Evolutionary conservation across 2,888 invertebrate species (phyloP).

Genomic region (Eupeodes luniger): DNA sequence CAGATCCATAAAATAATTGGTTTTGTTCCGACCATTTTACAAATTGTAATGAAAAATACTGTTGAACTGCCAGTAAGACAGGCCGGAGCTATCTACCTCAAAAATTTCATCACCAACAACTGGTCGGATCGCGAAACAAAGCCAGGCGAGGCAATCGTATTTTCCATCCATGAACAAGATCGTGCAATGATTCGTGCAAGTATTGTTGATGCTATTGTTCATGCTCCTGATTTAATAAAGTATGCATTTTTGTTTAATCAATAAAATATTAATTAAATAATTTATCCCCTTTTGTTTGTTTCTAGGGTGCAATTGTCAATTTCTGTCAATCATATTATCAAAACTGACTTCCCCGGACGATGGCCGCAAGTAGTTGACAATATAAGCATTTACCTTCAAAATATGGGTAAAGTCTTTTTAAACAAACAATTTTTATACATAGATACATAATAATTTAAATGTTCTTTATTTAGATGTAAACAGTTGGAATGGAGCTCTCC

Average conservation of each 20-base stretch:
- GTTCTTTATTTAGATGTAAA: conserved; percentile 86
- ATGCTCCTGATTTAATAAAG: conserved; percentile 94
- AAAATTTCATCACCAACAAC: conserved; percentile 94
- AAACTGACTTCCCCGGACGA: conserved; percentile 96
- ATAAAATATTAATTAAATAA: background rate
- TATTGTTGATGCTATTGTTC: conserved; percentile 97
- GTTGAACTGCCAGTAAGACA: conserved; percentile 96
- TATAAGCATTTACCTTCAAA: conserved; percentile 95
- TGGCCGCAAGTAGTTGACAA: conserved; percentile 99
- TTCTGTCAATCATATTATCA: conserved; percentile 96
- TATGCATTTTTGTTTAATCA: conserved; percentile 77
- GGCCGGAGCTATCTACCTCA: conserved; percentile 98
- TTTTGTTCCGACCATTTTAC: conserved; percentile 96
- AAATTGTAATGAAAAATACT: conserved; percentile 96
- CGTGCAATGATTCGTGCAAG: conserved; percentile 95
- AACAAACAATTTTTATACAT: background rate
- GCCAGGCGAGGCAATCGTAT: conserved; percentile 90
- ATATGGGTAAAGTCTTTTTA: conserved; percentile 85
- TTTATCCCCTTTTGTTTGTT: background rate
- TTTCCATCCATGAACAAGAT: conserved; percentile 98
- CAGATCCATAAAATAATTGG: conserved; percentile 98
- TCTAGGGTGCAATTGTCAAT: conserved; percentile 93
- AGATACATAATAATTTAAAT: background rate
- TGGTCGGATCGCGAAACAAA: conserved; percentile 95
- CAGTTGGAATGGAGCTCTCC: conserved; percentile 95